phyloP scores from a whole-genome alignment of 2,888 invertebrate species.

The Arenicola marina region DNA sequence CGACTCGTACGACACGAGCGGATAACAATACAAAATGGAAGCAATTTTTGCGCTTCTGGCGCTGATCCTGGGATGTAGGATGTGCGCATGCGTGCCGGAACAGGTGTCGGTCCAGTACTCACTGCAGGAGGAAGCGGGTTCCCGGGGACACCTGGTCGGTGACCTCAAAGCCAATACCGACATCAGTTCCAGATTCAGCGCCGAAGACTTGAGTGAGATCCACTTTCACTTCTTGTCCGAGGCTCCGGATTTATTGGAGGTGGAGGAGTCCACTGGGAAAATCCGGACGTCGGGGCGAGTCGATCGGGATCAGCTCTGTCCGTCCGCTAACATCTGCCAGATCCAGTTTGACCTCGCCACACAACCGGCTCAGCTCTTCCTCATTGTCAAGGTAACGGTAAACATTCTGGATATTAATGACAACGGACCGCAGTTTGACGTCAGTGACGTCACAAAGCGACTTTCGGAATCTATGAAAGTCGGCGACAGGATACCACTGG shows the following conservation, averaged over 20 bases:
- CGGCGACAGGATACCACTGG: not conserved
- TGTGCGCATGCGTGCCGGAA: too few relatives aligned
- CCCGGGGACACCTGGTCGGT: not conserved
- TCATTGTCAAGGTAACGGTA: not conserved
- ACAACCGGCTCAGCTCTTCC: not conserved
- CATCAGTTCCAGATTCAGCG: not conserved
- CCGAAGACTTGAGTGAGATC: not conserved
- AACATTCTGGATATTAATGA: slow-evolving; percentile 10
- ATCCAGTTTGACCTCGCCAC: slow-evolving; percentile 2
- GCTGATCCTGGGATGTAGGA: too few relatives aligned
- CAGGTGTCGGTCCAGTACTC: too few relatives aligned
- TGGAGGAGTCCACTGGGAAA: not conserved
- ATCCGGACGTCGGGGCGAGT: not conserved
- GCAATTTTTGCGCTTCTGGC: too few relatives aligned
- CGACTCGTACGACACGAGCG: too few relatives aligned
- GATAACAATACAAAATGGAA: too few relatives aligned
- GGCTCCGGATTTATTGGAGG: not conserved
- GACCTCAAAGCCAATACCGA: not conserved
- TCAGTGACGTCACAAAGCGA: not conserved
- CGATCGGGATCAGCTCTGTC: slow-evolving; percentile 7
- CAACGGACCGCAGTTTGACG: slow-evolving; percentile 3
- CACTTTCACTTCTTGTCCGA: not conserved
- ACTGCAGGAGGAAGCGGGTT: not conserved
- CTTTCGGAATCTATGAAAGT: slow-evolving; percentile 1
- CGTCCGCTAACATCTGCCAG: not conserved